Base-by-base conservation (phyloP, 2,797 vertebrate genomes). In the Melopsittacus undulatus region DNA sequence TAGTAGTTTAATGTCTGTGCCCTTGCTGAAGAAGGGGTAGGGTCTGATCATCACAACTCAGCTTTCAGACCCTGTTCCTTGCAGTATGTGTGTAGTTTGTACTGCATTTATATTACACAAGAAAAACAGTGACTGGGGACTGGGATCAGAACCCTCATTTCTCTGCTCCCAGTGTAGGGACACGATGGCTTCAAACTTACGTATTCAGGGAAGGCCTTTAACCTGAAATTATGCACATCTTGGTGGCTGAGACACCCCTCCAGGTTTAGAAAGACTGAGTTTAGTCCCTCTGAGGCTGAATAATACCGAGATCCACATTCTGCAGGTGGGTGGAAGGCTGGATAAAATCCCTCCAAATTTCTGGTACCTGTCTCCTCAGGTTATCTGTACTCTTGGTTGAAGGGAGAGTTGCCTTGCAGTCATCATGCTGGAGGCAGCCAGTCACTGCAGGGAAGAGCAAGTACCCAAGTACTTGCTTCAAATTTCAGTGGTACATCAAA, bases 21-120 rank as follows among this genome's bases (percentile, higher is more conserved):
- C 32, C 13, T 86, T 61, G 52, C 12, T 64, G 52, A 78, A 57
- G 48, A 80, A 70, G 10, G 13, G 2, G 4, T 56, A 45, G 42
- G 23, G 23, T 8, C 38, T 32, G 40, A 54, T 66, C 8, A 11
- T 68, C 42, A 19, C 48, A n/a, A 1, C 0, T 0, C 36, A 62
- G 14, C n/a, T 91, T 68, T 83, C 57, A 72, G 24, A 45, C 27
- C 15, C 43, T n/a, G 2, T 59, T 82, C 22, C 42, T 36, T 78
- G 63, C 30, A 57, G 3, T 9, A 5, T 32, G 22, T 56, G 13
- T 45, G 8, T 56, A 22, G 8, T 49, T 83, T 74, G 19, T 32
- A 5, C 34, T 56, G 34, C 16, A 32, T 66, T 81, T 78, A 6
- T 69, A 8, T 81, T 20, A 7, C 23, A 49, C 5, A 46, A 14